phyloP scores from a whole-genome alignment of 1,140 invertebrate genomes.

The Whitmania pigra region DNA sequence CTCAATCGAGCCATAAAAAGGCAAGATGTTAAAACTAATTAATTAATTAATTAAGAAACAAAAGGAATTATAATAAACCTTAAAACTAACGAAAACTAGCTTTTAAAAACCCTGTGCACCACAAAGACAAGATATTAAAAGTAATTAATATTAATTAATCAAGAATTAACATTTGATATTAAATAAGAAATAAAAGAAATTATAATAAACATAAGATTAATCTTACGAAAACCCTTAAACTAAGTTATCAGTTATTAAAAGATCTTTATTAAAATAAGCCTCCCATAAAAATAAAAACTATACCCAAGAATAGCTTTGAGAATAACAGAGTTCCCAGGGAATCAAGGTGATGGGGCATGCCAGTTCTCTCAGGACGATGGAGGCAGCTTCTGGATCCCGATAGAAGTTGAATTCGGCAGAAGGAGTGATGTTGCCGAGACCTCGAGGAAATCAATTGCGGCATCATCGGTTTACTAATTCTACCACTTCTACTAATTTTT shows the following conservation, averaged over 20 bases:
- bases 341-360: slow-evolving; percentile 13
- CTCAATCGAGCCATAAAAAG: background rate
- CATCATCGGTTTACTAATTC: too few relatives aligned
- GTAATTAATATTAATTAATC: too few relatives aligned
- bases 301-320: slow-evolving; percentile 12
- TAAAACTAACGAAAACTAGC: background rate
- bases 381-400: slow-evolving; percentile 62
- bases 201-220: too few relatives aligned
- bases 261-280: background rate
- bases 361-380: slow-evolving; percentile 30
- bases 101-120: too few relatives aligned
- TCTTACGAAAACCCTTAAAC: too few relatives aligned
- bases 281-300: background rate
- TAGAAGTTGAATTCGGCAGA: slow-evolving; percentile 68
- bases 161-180: too few relatives aligned
- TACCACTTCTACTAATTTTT: too few relatives aligned
- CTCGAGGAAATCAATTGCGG: slow-evolving; percentile 33
- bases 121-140: too few relatives aligned
- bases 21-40: background rate
- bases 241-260: too few relatives aligned
- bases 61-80: background rate
- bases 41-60: too few relatives aligned
- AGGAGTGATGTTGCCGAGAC: slow-evolving; percentile 53
- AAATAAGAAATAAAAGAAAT: too few relatives aligned
- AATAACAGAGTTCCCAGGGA: slow-evolving; percentile 20